Conservation (phyloP, 2,888 invertebrate species). For the Eumacrocentrus americanus region DNA sequence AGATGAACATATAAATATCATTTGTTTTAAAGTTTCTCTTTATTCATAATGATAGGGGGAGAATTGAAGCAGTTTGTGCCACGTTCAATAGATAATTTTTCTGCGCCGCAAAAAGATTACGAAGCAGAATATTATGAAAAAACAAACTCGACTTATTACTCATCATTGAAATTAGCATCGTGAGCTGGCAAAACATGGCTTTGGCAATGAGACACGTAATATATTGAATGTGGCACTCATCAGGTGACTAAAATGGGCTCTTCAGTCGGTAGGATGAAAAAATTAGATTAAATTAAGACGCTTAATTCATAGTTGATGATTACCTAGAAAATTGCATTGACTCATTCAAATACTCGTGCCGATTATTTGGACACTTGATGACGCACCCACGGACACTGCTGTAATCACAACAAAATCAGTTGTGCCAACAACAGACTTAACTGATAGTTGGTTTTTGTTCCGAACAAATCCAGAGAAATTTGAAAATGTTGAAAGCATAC, state of each 20-base stretch:
- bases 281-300: conserved; percentile 44
- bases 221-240: conserved; percentile 46
- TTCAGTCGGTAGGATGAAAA: conserved; percentile 29
- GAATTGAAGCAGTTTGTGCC: conserved; percentile 31
- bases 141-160: too few species aligned
- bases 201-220: conserved; percentile 1
- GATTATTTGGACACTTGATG: conserved; percentile 59
- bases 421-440: conserved; percentile 59
- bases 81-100: conserved; percentile 44
- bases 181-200: not conserved
- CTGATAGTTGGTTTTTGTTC: conserved; percentile 20
- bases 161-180: not conserved
- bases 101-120: too few species aligned
- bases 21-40: conserved; percentile 3
- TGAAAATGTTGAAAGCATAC: conserved; percentile 22
- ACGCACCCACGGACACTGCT: conserved; percentile 60
- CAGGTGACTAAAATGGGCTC: conserved; percentile 38
- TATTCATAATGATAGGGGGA: conserved; percentile 33
- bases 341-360: conserved; percentile 60
- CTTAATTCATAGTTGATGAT: conserved; percentile 60
- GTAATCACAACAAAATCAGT: conserved; percentile 62
- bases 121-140: too few species aligned
- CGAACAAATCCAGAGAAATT: conserved; percentile 28
- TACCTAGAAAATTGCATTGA: conserved; percentile 61
- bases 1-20: conserved; percentile 4